These are phyloP conservation scores for Meriones unguiculatus DNA, from an alignment of 2,113 vertebrate species.

Conservation along the genomic window DNA sequence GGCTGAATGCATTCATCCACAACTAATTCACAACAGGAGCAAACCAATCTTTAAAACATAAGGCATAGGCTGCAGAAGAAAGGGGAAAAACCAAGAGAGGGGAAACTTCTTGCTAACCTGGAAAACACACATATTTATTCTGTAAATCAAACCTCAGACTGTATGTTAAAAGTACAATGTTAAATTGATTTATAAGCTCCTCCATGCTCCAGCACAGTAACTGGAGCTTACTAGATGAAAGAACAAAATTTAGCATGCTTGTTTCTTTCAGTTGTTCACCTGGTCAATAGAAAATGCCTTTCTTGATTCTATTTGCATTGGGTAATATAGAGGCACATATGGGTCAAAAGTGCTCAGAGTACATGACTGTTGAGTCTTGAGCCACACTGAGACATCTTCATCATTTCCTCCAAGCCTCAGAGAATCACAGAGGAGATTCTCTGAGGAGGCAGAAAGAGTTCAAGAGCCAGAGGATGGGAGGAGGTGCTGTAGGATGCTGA, in stretches of 20 bases:
- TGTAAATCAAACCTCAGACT: conserved; percentile 39
- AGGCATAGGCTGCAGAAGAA: conserved; percentile 5
- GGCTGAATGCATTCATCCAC: neutral
- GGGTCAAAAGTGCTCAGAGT: neutral
- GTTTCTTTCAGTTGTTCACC: neutral
- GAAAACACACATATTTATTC: conserved; percentile 64
- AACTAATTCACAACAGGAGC: neutral
- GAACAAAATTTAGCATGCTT: conserved; percentile 17
- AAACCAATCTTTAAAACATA: conserved; percentile 40
- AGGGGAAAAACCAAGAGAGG: conserved; percentile 6
- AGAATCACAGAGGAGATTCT: neutral
- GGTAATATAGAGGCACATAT: neutral
- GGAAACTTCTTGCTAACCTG: conserved; percentile 57
- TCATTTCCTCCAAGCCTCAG: neutral
- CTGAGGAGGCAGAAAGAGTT: neutral
- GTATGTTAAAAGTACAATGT: conserved; percentile 39
- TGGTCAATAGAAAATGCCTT: neutral
- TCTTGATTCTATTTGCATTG: neutral
- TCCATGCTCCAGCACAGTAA: neutral
- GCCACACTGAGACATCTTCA: neutral
- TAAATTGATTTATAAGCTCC: conserved; percentile 40
- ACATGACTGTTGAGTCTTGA: neutral
- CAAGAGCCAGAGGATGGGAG: no score
- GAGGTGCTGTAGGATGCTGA: neutral
- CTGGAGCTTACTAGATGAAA: conserved; percentile 48